Conservation (phyloP, 2,113 vertebrate genomes). For the human (Homo sapiens) region GRCh38 chr21:29939001-29939500, state of each 20-base stretch:
- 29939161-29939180: slow-evolving; percentile 22
- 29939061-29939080: neutral
- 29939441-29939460: slow-evolving; percentile 86
- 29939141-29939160: neutral
- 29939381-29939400: slow-evolving; percentile 96
- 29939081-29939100: neutral
- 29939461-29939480: slow-evolving; percentile 81
- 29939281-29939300: neutral
- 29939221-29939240: neutral
- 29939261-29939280: neutral
- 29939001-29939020: neutral
- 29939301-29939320: neutral
- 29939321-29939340: neutral
- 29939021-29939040: neutral
- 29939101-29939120: neutral
- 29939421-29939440: slow-evolving; percentile 88
- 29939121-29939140: neutral
- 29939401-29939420: slow-evolving; percentile 89
- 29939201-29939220: neutral
- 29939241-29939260: neutral
- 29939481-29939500: slow-evolving; percentile 82
- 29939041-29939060: neutral
- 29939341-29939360: neutral
- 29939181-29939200: neutral
- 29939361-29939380: slow-evolving; percentile 79